A percentile compares a stretch with the other conserved stretches of the same genome.
These are phyloP conservation scores for Tipula vernalis DNA, from an alignment of 2,888 invertebrate species.

Conservation along the genomic window DNA sequence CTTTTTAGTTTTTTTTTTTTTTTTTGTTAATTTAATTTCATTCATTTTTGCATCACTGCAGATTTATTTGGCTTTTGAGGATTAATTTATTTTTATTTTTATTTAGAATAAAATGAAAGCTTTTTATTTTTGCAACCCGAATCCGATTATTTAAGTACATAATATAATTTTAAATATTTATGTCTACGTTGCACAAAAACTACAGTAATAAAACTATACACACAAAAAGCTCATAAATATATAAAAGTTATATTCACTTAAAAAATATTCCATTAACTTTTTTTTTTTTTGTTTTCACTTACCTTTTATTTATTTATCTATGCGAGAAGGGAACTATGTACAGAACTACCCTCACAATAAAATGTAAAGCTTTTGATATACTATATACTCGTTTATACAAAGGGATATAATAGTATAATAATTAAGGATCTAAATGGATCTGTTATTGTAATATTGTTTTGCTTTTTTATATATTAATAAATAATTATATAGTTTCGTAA, in stretches of 20 bases:
- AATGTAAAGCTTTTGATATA: not conserved
- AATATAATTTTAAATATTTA: not conserved
- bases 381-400: not conserved
- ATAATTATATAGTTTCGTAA: not conserved
- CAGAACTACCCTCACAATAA: not conserved
- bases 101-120: not conserved
- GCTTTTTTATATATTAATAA: not conserved
- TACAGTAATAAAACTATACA: not conserved
- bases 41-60: not conserved
- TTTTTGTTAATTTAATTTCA: not conserved
- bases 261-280: not conserved
- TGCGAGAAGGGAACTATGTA: not conserved
- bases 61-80: not conserved
- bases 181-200: not conserved
- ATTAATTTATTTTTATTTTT: not conserved
- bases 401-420: not conserved
- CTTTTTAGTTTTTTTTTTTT: not conserved
- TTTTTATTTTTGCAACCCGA: not conserved
- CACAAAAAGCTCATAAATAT: not conserved
- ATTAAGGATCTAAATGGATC: not conserved
- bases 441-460: not conserved
- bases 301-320: not conserved
- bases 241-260: not conserved
- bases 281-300: not conserved
- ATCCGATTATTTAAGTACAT: not conserved